These are phyloP conservation scores for Himalopsyche anomala DNA, from an alignment of 2,888 invertebrate species.

Conservation along the genomic window DNA sequence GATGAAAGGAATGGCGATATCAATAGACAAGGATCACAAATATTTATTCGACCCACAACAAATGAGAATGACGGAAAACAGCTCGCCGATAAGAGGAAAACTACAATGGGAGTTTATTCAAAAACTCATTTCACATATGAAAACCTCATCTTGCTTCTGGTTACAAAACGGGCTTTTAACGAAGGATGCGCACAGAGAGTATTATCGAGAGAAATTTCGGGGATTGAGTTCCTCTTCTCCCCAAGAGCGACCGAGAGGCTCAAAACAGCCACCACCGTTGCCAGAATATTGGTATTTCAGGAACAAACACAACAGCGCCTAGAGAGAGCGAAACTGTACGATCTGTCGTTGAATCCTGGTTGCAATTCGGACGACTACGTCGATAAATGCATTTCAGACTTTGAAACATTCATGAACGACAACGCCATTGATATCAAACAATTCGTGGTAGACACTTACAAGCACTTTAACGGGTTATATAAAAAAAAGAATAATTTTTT, in stretches of 20 bases:
- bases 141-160: conserved; percentile 32
- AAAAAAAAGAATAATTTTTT: conserved; percentile 57
- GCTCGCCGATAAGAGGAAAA: neutral
- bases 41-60: neutral
- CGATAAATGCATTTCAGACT: neutral
- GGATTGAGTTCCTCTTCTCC: conserved; percentile 41
- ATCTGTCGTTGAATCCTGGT: neutral
- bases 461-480: conserved; percentile 35
- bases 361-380: too few species aligned
- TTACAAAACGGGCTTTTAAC: conserved; percentile 55
- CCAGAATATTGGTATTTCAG: conserved; percentile 65
- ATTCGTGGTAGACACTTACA: conserved; percentile 44
- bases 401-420: conserved; percentile 22
- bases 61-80: neutral
- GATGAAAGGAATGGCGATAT: conserved; percentile 44
- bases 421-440: conserved; percentile 46
- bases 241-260: conserved; percentile 43
- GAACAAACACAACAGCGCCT: conserved; percentile 49
- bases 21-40: conserved; percentile 44
- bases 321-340: conserved; percentile 49
- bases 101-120: neutral
- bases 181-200: conserved; percentile 48
- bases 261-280: conserved; percentile 57
- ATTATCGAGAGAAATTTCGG: conserved; percentile 42
- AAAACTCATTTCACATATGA: neutral